These are phyloP conservation scores for Eupeodes corollae DNA, from an alignment of 1,140 invertebrate species.

Conservation along the genomic window DNA sequence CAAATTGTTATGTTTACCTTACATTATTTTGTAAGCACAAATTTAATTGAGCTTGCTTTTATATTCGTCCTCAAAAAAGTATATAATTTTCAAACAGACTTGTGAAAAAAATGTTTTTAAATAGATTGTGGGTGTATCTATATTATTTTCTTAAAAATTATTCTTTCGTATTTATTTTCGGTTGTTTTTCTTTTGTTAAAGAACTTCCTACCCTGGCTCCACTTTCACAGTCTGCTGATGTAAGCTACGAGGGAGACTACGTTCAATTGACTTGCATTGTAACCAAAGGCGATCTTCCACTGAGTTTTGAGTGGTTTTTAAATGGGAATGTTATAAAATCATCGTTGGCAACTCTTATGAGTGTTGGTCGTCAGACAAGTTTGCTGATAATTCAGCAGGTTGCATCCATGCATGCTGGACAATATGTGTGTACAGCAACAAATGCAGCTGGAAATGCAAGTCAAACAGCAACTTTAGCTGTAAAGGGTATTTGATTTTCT, in stretches of 20 bases:
- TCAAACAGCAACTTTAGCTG: constrained; percentile 52
- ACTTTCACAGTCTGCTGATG: constrained; percentile 61
- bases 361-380: constrained; percentile 37
- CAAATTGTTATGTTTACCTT: neutral
- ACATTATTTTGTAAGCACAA: neutral
- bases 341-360: constrained; percentile 40
- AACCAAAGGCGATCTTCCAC: constrained; percentile 56
- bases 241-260: constrained; percentile 62
- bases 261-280: constrained; percentile 57
- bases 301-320: constrained; percentile 53
- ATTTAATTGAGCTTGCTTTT: too few species aligned
- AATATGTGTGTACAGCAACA: constrained; percentile 66
- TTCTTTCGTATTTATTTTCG: constrained; percentile 9
- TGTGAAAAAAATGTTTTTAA: constrained; percentile 17
- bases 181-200: constrained; percentile 26
- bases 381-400: constrained; percentile 43
- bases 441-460: constrained; percentile 62
- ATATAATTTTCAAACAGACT: constrained; percentile 21
- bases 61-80: neutral
- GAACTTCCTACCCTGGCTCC: constrained; percentile 66
- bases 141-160: neutral
- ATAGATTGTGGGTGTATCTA: neutral
- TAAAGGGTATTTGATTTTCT: constrained; percentile 51
- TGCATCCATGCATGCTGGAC: constrained; percentile 52
- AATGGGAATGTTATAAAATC: constrained; percentile 36